These are phyloP conservation scores for Chaenocephalus aceratus DNA, from an alignment of 2,113 vertebrate genomes.

Conservation along the genomic window DNA sequence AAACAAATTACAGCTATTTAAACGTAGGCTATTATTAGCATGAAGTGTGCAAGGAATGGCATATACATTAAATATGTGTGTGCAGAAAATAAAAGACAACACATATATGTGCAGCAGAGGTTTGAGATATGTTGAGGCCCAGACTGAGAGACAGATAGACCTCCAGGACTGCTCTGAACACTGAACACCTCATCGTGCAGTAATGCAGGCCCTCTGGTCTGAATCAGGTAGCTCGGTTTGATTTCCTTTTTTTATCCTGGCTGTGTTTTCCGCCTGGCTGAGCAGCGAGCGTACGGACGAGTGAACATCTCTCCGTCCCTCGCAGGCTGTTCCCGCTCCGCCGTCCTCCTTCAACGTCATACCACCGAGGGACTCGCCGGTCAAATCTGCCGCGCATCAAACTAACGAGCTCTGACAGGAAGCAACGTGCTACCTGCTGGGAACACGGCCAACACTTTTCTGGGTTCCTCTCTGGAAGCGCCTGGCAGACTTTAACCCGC, in stretches of 20 bases:
- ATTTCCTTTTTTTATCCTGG: constrained; percentile 21
- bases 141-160: background rate
- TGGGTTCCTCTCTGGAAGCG: constrained; percentile 33
- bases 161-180: constrained; percentile 18
- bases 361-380: constrained; percentile 55
- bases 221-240: constrained; percentile 48
- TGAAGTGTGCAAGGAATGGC: no score
- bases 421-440: constrained; percentile 65
- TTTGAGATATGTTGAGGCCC: background rate
- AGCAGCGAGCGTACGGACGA: constrained; percentile 29
- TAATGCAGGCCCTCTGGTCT: constrained; percentile 12
- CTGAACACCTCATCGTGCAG: constrained; percentile 49
- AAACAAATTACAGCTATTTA: no score
- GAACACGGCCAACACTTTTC: constrained; percentile 45
- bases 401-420: constrained; percentile 71
- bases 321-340: constrained; percentile 58
- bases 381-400: constrained; percentile 57
- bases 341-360: constrained; percentile 40
- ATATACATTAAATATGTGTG: no score
- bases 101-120: background rate
- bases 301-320: constrained; percentile 60
- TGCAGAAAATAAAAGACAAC: no score
- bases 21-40: no score
- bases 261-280: constrained; percentile 57
- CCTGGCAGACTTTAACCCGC: constrained; percentile 39